A percentile compares a stretch with the other conserved stretches of the same genome.
Evolutionary conservation across 2,113 vertebrate species (phyloP).

Genomic region (Ptyas mucosa): DNA sequence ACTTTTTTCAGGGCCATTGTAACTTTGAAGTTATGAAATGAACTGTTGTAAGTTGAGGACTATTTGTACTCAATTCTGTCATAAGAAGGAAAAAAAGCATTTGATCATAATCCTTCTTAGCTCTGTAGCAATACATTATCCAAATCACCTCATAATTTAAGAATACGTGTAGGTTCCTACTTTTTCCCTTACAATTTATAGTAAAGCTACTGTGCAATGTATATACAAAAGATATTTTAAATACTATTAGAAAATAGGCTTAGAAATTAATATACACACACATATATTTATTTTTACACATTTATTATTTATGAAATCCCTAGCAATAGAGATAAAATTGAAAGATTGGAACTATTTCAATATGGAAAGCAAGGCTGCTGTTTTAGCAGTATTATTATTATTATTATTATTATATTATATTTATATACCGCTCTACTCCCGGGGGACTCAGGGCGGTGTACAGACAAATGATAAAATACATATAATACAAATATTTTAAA

Average conservation of each 20-base stretch:
- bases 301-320: not conserved
- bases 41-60: too few relatives aligned
- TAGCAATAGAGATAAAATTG: not conserved
- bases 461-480: too few relatives aligned
- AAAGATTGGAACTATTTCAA: not conserved
- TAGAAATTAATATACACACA: not conserved
- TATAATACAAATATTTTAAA: too few relatives aligned
- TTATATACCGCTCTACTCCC: too few relatives aligned
- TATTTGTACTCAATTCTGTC: not conserved
- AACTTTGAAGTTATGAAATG: too few relatives aligned
- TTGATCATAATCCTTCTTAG: not conserved
- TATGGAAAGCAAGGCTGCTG: not conserved
- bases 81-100: not conserved
- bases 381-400: not conserved
- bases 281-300: not conserved
- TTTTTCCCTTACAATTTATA: not conserved
- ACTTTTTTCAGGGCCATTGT: too few relatives aligned
- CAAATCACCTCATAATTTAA: not conserved
- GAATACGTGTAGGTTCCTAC: not conserved
- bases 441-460: too few relatives aligned
- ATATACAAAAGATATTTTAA: not conserved
- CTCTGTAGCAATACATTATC: not conserved
- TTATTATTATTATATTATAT: too few relatives aligned
- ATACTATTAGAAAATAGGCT: not conserved
- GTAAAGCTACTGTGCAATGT: not conserved